phyloP scores from a whole-genome alignment of 30 jellyfish, hydroid and myxozoan species.

The Aurelia aurita complex sp. Pacific region DNA sequence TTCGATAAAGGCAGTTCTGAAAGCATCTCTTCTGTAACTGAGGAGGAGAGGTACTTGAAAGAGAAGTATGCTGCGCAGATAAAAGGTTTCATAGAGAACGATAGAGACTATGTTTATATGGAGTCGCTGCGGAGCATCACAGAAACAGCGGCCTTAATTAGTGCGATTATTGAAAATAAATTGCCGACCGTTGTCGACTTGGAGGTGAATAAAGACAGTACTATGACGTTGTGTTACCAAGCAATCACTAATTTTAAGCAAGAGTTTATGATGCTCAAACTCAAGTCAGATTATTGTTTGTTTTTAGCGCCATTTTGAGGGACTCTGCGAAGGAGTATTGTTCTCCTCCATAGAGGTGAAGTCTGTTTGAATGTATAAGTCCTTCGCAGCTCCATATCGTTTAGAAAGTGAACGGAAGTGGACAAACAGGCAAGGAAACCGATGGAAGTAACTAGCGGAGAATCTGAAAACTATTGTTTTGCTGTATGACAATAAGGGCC shows the following conservation, averaged over 20 bases:
- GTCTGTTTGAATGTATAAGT: too few species aligned
- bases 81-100: slow-evolving; percentile 40
- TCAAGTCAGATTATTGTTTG: slow-evolving; percentile 69
- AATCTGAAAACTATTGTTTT: too few species aligned
- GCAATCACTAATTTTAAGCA: slow-evolving; percentile 65
- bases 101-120: slow-evolving; percentile 72
- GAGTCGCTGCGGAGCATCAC: slow-evolving; percentile 56
- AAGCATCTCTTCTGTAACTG: slow-evolving; percentile 32
- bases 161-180: slow-evolving; percentile 44
- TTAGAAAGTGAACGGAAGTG: too few species aligned
- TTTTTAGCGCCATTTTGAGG: slow-evolving; percentile 60
- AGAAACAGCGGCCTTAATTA: slow-evolving; percentile 51
- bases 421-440: too few species aligned
- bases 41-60: slow-evolving; percentile 46
- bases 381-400: too few species aligned
- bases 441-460: too few species aligned
- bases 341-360: too few species aligned
- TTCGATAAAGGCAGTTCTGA: slow-evolving; percentile 36
- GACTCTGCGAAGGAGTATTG: too few species aligned
- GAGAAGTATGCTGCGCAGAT: slow-evolving; percentile 61
- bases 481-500: too few species aligned
- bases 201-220: slow-evolving; percentile 41
- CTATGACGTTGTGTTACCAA: slow-evolving; percentile 72
- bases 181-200: slow-evolving; percentile 69
- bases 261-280: slow-evolving; percentile 77